Evolutionary conservation across 2,113 vertebrate genomes (phyloP), one percentile per base, ranked within the genome.

Genomic region (Nothobranchius furzeri): DNA sequence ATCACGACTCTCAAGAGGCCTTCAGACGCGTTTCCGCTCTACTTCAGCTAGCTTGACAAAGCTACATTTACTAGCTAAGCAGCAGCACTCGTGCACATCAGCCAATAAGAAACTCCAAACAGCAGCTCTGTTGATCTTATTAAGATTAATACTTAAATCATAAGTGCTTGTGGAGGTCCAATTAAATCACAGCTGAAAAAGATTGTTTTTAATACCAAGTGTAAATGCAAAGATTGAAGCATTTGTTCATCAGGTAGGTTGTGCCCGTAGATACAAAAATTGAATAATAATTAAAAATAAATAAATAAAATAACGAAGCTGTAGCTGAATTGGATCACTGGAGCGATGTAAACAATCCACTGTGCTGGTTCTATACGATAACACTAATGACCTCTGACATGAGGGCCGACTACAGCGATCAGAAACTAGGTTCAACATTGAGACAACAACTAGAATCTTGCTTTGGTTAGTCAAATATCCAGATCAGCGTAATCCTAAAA

Each of bases 381-480:
- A 40, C n/a, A 11, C 10, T 17, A 20, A 5, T 17, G 3, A 10
- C 15, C 24, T 35, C 2, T 53, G 14, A 60, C 49, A 24, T 12
- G n/a, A 62, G 35, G 36, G 51, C 42, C 46, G 17, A 48, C 15
- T 35, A 57, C 60, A 50, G 46, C 11, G 52, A 57, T 11, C 2
- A 46, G 24, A 64, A 46, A 51, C 20, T 36, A 20, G 20, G 20
- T 20, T 20, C 20, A 20, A 20, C 20, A 20, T 20, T 20, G 20
- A 20, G 20, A 20, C 20, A 20, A 20, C 20, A 20, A 20, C 20
- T 4, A 30, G 30, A 30, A 30, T 3, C 30, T 30, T 30, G 30
- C 30, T 58, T 57, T 68, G 50, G 43, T 56, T 67, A 30, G 46
- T 60, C 9, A 7, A 40, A 40, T 3, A 60, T 9, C 9, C 25